Evolutionary conservation across 1,140 invertebrate species (phyloP).

Genomic region (Leptopilina clavipes): DNA sequence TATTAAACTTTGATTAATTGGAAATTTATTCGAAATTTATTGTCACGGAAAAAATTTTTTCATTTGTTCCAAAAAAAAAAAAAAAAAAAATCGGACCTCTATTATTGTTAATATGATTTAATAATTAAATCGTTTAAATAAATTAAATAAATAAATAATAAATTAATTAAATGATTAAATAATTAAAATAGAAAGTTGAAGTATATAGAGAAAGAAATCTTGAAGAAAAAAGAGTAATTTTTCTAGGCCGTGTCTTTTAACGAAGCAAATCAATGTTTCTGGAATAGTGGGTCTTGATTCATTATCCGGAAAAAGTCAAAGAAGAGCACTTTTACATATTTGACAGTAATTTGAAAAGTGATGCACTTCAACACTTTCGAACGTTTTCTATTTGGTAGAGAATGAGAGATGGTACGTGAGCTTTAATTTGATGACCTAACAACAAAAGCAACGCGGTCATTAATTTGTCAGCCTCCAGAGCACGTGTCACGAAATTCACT

Average conservation of each 20-base stretch:
- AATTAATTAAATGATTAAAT: neutral
- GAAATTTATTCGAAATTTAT: no score
- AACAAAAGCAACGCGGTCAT: conserved; percentile 34
- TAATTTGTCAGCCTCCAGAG: conserved; percentile 51
- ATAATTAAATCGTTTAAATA: no score
- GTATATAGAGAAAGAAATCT: neutral
- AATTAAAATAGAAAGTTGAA: neutral
- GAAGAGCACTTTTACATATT: neutral
- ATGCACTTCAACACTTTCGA: neutral
- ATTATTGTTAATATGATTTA: no score
- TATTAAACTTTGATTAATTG: neutral
- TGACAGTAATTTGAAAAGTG: neutral
- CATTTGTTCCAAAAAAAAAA: no score
- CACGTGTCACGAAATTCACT: conserved; percentile 41
- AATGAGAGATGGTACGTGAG: neutral
- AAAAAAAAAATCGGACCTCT: no score
- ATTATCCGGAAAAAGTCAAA: conserved; percentile 2
- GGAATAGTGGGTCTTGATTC: neutral
- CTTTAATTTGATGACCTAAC: neutral
- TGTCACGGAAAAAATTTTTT: no score
- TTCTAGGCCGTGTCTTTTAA: neutral
- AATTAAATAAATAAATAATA: no score
- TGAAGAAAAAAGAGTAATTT: neutral
- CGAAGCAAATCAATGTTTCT: conserved; percentile 3
- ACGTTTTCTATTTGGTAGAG: neutral